Evolutionary conservation across 2,888 invertebrate species (phyloP), one percentile per base, ranked within the genome.

Genomic region (Drosophila kokeensis): DNA sequence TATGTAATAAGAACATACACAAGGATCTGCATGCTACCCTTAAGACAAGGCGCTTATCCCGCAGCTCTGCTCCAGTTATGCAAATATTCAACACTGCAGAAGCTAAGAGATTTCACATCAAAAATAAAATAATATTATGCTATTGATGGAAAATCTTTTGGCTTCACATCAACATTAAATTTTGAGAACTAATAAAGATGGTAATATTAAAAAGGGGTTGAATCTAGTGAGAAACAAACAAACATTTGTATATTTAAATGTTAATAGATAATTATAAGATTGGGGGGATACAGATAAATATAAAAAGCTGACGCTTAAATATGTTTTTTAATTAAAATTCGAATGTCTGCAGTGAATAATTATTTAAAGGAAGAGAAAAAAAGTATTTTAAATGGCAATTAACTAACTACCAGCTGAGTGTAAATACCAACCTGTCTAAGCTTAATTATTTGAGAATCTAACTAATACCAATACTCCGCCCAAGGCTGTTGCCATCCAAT

Each of bases 361-460:
- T 30, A 50, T 63, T 45, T 8, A 15, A 21, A 21, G 7, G 15
- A 13, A 27, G 2, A 29, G n/a, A 29, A 29, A 40, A 40, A n/a
- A n/a, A 30, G 34, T 42, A 27, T 54, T 66, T 45, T 15, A 61
- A 48, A 49, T 61, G 60, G 6, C 50, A 69, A 73, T 58, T 49
- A 65, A 62, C 38, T 36, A 42, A 53, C 66, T n/a, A 11, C 29
- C 42, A 49, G 34, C 65, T 69, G 58, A n/a, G 73, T 36, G 29
- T 42, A 29, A 49, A 49, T 45, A 36, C 40, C 42, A 27, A 71
- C 34, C 59, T 70, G 58, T 58, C 18, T 55, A 59, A n/a, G 55
- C 27, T 71, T 71, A 57, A 79, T 79, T 66, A 65, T 57, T 67
- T 62, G 38, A 40, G 67, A 79, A 67, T 79, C 53, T 40, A 66